These are phyloP conservation scores for Torymus tubicola DNA, from an alignment of 2,888 invertebrate genomes.

Conservation along the genomic window DNA sequence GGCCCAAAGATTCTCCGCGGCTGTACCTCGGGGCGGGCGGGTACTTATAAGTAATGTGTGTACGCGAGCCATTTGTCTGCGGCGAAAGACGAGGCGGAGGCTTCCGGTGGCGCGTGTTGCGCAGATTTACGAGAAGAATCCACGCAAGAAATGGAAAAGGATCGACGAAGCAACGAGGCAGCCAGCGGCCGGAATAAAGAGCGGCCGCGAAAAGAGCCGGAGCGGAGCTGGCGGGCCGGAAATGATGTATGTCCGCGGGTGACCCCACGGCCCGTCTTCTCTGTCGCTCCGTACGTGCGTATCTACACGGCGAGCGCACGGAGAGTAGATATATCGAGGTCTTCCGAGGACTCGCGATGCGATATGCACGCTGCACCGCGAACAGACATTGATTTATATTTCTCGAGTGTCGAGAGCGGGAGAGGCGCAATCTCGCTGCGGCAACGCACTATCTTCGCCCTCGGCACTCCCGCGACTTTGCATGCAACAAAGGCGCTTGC, in stretches of 20 bases:
- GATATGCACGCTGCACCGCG: slow-evolving; percentile 64
- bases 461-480: no score
- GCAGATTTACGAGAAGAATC: slow-evolving; percentile 51
- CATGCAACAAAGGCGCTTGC: no score
- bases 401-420: slow-evolving; percentile 60
- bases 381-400: slow-evolving; percentile 70
- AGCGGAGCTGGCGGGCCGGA: slow-evolving; percentile 50
- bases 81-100: not conserved
- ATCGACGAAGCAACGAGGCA: slow-evolving; percentile 40
- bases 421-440: slow-evolving; percentile 22
- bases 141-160: slow-evolving; percentile 52
- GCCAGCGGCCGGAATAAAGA: slow-evolving; percentile 25
- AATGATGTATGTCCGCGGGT: slow-evolving; percentile 66
- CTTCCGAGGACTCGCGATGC: slow-evolving; percentile 57
- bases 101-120: slow-evolving; percentile 19
- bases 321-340: slow-evolving; percentile 23
- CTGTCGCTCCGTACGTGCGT: not conserved
- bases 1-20: no score
- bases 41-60: slow-evolving; percentile 1
- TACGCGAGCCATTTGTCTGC: slow-evolving; percentile 17
- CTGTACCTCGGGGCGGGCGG: not conserved
- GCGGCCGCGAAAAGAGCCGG: slow-evolving; percentile 21
- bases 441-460: not conserved
- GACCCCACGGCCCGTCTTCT: slow-evolving; percentile 57
- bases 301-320: not conserved